These are phyloP conservation scores for Neolamprologus hecqui DNA, from an alignment of 2,113 vertebrate genomes.

Conservation along the genomic window DNA sequence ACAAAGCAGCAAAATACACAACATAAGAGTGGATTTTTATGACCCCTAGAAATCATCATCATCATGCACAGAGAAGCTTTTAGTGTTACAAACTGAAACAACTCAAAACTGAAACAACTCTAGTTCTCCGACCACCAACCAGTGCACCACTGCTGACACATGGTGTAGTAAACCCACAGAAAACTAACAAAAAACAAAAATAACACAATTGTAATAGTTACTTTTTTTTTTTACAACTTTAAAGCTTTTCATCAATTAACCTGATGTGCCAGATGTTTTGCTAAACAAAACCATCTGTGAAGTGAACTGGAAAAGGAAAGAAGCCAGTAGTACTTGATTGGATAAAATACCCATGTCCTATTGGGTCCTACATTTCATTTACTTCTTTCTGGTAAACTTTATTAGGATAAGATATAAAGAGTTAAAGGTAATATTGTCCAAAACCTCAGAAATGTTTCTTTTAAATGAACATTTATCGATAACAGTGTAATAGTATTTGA, in stretches of 20 bases:
- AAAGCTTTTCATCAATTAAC: neutral
- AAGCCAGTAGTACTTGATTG: neutral
- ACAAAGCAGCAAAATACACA: neutral
- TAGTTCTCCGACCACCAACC: neutral
- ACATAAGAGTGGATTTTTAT: neutral
- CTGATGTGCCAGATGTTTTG: neutral
- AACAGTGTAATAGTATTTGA: neutral
- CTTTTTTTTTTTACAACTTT: neutral
- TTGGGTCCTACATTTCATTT: neutral
- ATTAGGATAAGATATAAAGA: neutral
- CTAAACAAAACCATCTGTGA: neutral
- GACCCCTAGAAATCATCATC: neutral
- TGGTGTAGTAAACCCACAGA: neutral
- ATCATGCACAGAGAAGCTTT: neutral
- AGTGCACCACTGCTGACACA: neutral
- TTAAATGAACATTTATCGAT: neutral
- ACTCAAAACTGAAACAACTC: neutral
- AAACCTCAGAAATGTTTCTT: neutral
- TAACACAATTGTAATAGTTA: neutral
- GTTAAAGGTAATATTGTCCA: neutral
- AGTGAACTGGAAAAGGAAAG: neutral
- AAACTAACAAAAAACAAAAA: neutral
- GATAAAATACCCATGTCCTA: neutral
- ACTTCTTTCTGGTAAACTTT: neutral
- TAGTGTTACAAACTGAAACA: neutral